Conservation (phyloP, 1,140 invertebrate species). For the Leucophenga varia region DNA sequence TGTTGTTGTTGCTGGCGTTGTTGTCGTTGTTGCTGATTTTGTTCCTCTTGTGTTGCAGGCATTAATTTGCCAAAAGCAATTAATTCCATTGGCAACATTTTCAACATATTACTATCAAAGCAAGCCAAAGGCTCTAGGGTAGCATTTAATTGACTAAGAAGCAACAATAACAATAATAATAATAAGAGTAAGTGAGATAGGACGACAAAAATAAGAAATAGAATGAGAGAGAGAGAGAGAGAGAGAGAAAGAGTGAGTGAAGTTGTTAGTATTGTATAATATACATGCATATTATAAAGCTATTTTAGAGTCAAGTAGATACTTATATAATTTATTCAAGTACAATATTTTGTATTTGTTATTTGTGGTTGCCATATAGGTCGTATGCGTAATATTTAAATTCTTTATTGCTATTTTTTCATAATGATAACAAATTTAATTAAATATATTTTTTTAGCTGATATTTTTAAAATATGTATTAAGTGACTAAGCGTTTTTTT, state of each 20-base stretch:
- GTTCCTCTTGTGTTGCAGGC: constrained; percentile 32
- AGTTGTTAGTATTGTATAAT: no score
- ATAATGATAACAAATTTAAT: no score
- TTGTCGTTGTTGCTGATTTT: constrained; percentile 11
- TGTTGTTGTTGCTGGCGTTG: not conserved
- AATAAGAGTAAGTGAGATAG: no score
- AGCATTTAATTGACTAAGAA: constrained; percentile 46
- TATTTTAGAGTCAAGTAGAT: no score
- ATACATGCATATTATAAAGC: no score
- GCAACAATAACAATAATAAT: not conserved
- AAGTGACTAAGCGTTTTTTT: not conserved
- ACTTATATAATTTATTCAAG: no score
- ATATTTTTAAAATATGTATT: no score
- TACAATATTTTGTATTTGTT: no score
- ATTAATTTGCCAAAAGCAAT: constrained; percentile 55
- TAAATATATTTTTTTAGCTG: no score
- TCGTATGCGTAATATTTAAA: no score
- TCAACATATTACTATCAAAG: constrained; percentile 52
- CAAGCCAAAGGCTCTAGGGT: constrained; percentile 45
- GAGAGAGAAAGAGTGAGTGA: not conserved
- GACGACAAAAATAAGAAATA: not conserved
- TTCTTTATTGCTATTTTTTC: no score
- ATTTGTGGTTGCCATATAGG: no score
- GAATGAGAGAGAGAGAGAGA: not conserved
- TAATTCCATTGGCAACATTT: constrained; percentile 53